Conservation (phyloP, 2,888 invertebrate species). For the Cantharis lateralis region DNA sequence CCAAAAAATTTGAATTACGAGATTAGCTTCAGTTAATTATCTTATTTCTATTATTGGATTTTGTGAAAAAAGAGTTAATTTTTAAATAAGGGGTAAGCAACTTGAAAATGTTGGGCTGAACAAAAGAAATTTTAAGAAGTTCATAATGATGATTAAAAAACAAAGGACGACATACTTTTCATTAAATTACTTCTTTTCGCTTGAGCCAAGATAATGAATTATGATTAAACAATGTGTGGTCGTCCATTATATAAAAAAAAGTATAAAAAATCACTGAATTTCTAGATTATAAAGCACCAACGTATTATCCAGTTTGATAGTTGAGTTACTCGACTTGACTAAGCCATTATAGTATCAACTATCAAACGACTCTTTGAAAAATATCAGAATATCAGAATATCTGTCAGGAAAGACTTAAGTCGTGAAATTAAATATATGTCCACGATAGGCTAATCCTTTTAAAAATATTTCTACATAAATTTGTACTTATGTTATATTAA, state of each 20-base stretch:
- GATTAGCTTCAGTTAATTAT: no score
- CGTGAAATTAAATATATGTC: conserved; percentile 1
- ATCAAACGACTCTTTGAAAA: neutral
- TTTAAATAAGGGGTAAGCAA: neutral
- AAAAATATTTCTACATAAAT: conserved; percentile 2
- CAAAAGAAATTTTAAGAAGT: neutral
- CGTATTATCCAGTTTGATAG: neutral
- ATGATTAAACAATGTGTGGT: neutral
- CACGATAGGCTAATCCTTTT: neutral
- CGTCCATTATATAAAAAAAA: neutral
- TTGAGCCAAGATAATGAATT: neutral
- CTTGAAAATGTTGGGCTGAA: neutral
- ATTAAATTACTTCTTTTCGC: neutral
- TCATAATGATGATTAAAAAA: neutral
- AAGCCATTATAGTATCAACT: neutral
- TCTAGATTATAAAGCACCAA: neutral
- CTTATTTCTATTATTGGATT: neutral
- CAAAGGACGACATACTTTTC: neutral
- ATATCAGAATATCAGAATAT: neutral
- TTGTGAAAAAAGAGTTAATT: neutral
- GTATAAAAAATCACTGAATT: neutral
- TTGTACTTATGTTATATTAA: conserved; percentile 2
- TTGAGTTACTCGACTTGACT: neutral
- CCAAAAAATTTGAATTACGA: no score
- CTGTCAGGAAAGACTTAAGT: neutral